Base-by-base conservation (phyloP, 2,888 invertebrate genomes). In the Chalcis sispes region DNA sequence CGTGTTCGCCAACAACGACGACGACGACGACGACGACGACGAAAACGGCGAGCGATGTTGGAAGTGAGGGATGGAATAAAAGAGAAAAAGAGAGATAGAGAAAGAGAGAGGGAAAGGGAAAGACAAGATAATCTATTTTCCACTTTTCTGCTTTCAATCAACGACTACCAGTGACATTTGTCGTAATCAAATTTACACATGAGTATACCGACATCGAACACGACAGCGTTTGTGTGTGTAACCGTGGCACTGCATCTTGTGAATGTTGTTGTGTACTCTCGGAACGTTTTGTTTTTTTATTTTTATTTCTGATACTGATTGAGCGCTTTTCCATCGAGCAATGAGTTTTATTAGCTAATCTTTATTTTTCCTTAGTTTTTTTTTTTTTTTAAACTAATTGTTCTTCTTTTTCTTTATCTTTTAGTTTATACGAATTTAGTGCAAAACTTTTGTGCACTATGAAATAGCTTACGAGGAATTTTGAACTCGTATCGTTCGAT, bases 141-240 rank as follows among this genome's bases (percentile, higher is more conserved):
- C 62, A 69, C 69, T 69, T 74, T 74, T 65, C 74, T 61, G 59
- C 67, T 46, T 74, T 69, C 74, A 69, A 69, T 69, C 74, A 74
- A 48, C 54, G 54, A 74, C 25, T 62, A 54, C 7, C 62, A 50
- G 58, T 58, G 72, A 72, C 65, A 40, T 27, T 59, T 50, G 50
- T 32, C 18, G 50, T 59, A 72, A 72, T 65, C 36, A 65, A 65
- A 65, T 72, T 65, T 65, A 42, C 42, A 42, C 61, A 10, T 18
- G 15, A 4, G 15, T 15, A 54, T 25, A 23, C 15, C 23, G 23
- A 13, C 20, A 25, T 25, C 25, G 25, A 29, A 5, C 27, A 18
- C 25, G 32, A n/a, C 8, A 20, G 48, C 29, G 25, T 10, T 54
- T 1, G 18, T n/a, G n/a, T 40, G 25, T 54, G 40, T n/a, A n/a